Base-by-base conservation (phyloP, 2,113 vertebrate species). In the Forbesichthys papilliferus region DNA sequence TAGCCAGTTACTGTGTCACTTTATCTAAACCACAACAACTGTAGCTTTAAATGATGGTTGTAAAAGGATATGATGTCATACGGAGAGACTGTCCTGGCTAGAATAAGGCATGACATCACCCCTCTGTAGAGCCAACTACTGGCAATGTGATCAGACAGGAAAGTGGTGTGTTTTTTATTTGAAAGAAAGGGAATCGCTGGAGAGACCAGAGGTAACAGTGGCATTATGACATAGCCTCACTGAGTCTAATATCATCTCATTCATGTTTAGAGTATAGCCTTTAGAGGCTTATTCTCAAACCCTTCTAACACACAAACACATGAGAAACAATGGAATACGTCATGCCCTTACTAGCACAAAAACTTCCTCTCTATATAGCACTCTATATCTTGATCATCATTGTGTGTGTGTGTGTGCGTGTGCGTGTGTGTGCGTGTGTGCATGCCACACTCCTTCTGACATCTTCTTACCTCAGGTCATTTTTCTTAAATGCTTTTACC, bases 231-330 rank as follows among this genome's bases (percentile, higher is more conserved):
- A 73, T 60, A 46, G 20, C 20, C 20, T 27, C 20, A 27, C 20
- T 27, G 20, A 27, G 64, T 7, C 77, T 83, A 42, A 61, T 80
- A 71, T 81, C 70, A 70, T 62, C 74, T 72, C 51, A 83, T 71
- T 84, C 76, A 68, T 48, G 16, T 69, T 59, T 47, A 9, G 68
- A 60, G 84, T 72, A 27, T 27, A 86, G 47, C 71, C 68, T 63
- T 64, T 60, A 80, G 81, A 82, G 75, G 80, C 75, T 87, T 76
- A 77, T 48, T 73, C 18, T 48, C 58, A 78, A 62, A 80, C 10
- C 78, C 79, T 75, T 66, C 69, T 69, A 71, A 76, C 48, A 27
- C 68, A 51, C 76, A 52, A 48, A 80, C 65, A 75, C 70, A 46
- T 11, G 33, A 49, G 77, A 70, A 79, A 73, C 67, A 74, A 66